Evolutionary conservation across 1,140 invertebrate species (phyloP).

Genomic region (Cheumatopsyche charites): DNA sequence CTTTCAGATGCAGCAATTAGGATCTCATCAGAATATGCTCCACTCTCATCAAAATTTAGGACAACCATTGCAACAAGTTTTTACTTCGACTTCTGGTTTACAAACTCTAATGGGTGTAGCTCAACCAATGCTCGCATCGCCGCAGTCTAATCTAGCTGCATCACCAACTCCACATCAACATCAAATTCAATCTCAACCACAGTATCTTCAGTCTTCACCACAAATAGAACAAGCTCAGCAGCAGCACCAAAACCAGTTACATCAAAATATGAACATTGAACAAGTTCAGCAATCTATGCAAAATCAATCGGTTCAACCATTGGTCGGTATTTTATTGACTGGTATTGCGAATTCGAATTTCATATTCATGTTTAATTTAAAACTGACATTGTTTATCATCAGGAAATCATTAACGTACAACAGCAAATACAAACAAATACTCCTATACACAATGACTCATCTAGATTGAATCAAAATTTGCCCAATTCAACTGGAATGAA

Average conservation of each 20-base stretch:
- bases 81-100: constrained; percentile 32
- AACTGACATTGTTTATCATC: too few relatives aligned
- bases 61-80: constrained; percentile 35
- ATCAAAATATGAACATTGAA: constrained; percentile 57
- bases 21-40: constrained; percentile 49
- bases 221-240: too few relatives aligned
- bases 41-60: constrained; percentile 47
- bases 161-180: constrained; percentile 52
- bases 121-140: constrained; percentile 11
- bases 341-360: background rate
- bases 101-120: constrained; percentile 29
- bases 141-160: constrained; percentile 8
- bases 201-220: constrained; percentile 53
- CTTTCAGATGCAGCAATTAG: constrained; percentile 15
- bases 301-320: constrained; percentile 23
- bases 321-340: constrained; percentile 29
- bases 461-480: constrained; percentile 18
- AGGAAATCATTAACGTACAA: constrained; percentile 3
- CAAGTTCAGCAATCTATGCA: constrained; percentile 46
- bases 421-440: constrained; percentile 24
- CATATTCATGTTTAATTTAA: too few relatives aligned
- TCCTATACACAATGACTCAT: constrained; percentile 3
- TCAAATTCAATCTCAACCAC: constrained; percentile 55
- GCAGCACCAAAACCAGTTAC: constrained; percentile 57
- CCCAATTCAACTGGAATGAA: constrained; percentile 11